Evolutionary conservation across 2,797 vertebrate genomes (phyloP).

Genomic region (Labeo calbasu): DNA sequence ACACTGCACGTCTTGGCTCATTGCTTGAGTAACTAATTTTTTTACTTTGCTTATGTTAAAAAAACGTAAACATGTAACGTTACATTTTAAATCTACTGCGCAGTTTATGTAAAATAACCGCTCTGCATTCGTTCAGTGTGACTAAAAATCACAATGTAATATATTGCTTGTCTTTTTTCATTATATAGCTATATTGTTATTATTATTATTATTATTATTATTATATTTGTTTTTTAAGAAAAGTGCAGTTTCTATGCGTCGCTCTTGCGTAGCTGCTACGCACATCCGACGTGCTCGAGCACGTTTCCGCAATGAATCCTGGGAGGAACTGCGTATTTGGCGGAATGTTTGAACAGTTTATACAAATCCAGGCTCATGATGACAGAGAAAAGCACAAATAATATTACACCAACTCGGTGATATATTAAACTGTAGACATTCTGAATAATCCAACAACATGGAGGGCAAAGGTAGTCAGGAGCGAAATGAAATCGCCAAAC

Average conservation of each 20-base stretch:
- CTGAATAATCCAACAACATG: not conserved
- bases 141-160: not conserved
- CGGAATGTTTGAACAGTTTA: slow-evolving; percentile 36
- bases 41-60: not conserved
- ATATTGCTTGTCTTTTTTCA: no score
- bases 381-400: not conserved
- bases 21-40: not conserved
- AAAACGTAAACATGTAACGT: not conserved
- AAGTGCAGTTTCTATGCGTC: not conserved
- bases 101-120: not conserved
- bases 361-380: not conserved
- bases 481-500: not conserved
- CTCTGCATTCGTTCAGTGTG: not conserved
- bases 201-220: no score
- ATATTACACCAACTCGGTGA: not conserved
- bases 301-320: slow-evolving; percentile 28
- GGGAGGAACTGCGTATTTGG: slow-evolving; percentile 43
- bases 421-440: not conserved
- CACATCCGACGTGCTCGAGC: not conserved
- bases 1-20: no score
- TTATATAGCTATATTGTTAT: not conserved
- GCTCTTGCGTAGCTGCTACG: not conserved
- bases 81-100: not conserved
- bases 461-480: not conserved
- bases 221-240: not conserved